Evolutionary conservation across 2,797 vertebrate species (phyloP).

Genomic region (Tinamus major): DNA sequence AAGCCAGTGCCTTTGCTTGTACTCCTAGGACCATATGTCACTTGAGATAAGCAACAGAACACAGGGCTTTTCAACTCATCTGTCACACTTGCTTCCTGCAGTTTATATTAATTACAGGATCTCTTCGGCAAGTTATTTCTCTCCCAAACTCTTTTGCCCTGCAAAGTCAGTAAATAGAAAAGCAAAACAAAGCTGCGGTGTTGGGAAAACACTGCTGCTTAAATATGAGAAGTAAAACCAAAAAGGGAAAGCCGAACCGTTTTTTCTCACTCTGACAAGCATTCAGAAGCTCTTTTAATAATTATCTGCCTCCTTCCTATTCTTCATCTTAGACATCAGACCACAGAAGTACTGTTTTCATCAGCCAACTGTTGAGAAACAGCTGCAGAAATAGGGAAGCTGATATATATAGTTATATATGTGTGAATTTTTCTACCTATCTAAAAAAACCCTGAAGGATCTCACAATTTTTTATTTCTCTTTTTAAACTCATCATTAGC

Average conservation of each 20-base stretch:
- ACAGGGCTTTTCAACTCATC: conserved; percentile 40
- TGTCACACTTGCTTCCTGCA: conserved; percentile 55
- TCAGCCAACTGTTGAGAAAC: conserved; percentile 52
- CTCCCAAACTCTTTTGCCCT: neutral
- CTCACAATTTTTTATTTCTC: accelerated
- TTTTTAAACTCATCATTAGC: neutral
- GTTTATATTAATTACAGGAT: conserved; percentile 67
- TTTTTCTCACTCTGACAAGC: neutral
- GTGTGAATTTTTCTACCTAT: neutral
- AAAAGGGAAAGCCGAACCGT: neutral
- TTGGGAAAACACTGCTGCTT: neutral
- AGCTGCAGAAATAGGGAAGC: conserved; percentile 62
- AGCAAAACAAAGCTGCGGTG: neutral
- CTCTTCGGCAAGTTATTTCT: conserved; percentile 29
- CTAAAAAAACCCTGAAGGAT: neutral
- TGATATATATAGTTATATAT: neutral
- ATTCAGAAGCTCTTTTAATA: neutral
- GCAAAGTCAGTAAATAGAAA: conserved; percentile 20
- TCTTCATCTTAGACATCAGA: conserved; percentile 1
- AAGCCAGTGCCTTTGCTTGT: conserved; percentile 1
- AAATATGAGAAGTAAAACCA: neutral
- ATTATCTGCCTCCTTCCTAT: neutral
- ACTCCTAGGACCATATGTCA: conserved; percentile 35
- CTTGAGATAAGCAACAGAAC: conserved; percentile 61
- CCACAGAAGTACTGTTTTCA: conserved; percentile 39